A percentile compares a stretch with the other conserved stretches of the same genome.
Conservation (phyloP, 35 echinoderm and acorn worm species). For the Lytechinus variegatus region DNA sequence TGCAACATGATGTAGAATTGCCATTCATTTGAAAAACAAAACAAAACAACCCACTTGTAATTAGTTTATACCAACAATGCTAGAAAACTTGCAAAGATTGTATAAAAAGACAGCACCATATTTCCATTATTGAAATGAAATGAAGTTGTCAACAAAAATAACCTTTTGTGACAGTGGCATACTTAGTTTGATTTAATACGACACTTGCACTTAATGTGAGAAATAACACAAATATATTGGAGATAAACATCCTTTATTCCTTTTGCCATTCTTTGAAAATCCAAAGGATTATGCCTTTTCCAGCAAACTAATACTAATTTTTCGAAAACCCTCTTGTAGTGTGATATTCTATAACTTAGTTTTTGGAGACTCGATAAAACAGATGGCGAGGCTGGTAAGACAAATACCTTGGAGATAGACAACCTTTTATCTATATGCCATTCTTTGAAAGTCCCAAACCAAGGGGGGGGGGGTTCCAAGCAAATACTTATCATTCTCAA, state of each 20-base stretch:
- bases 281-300: not conserved
- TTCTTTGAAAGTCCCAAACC: no score
- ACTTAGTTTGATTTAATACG: not conserved
- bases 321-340: not conserved
- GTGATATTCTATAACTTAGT: not conserved
- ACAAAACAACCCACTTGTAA: not conserved
- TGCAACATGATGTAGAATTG: not conserved
- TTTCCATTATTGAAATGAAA: conserved; percentile 20
- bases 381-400: not conserved
- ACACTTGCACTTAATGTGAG: not conserved
- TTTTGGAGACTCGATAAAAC: not conserved
- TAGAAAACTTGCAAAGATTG: conserved; percentile 18
- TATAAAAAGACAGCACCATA: conserved; percentile 19
- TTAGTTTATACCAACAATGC: not conserved
- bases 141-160: not conserved
- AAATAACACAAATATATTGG: not conserved
- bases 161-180: not conserved
- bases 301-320: not conserved
- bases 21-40: not conserved
- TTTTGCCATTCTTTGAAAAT: not conserved
- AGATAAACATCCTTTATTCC: not conserved
- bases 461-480: no score
- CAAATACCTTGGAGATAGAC: not conserved
- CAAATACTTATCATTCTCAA: no score
- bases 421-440: no score